Conservation (phyloP, 2,113 vertebrate genomes). For the Cisticola juncidis region DNA sequence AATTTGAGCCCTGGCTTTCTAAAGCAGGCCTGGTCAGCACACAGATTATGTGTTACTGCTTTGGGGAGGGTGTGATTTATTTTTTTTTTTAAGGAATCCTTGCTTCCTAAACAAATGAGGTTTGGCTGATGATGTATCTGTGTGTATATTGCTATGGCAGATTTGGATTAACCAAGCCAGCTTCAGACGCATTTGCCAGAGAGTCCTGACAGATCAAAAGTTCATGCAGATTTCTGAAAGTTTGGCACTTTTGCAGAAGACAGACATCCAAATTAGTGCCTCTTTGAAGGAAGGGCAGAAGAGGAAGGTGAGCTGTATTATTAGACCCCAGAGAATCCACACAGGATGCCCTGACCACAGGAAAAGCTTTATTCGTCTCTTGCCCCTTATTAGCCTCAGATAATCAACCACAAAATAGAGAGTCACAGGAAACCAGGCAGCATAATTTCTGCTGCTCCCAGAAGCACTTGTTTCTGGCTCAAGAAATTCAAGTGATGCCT, state of each 20-base stretch:
- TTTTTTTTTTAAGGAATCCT: neutral
- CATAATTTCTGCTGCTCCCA: constrained; percentile 9
- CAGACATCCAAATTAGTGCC: constrained; percentile 16
- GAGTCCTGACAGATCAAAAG: neutral
- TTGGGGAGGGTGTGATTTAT: neutral
- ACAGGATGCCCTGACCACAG: constrained; percentile 61
- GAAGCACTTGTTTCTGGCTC: neutral
- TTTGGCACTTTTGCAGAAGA: neutral
- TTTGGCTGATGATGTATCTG: neutral
- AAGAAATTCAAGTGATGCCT: neutral
- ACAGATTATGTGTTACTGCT: neutral
- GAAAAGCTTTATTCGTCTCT: constrained; percentile 54
- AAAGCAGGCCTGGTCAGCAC: neutral
- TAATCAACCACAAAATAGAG: constrained; percentile 56
- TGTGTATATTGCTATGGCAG: neutral
- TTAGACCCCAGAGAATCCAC: constrained; percentile 47
- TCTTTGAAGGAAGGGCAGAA: constrained; percentile 37
- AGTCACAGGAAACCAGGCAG: constrained; percentile 37
- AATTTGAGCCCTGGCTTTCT: neutral
- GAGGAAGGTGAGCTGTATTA: constrained; percentile 61
- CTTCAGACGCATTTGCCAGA: neutral
- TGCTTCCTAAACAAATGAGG: neutral
- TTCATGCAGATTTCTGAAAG: neutral
- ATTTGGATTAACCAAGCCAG: neutral
- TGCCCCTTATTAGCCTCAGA: constrained; percentile 38